Percentiles rank a stretch among this genome's conserved stretches.
Evolutionary conservation across 1,140 invertebrate species (phyloP).

Genomic region (Patella vulgata): DNA sequence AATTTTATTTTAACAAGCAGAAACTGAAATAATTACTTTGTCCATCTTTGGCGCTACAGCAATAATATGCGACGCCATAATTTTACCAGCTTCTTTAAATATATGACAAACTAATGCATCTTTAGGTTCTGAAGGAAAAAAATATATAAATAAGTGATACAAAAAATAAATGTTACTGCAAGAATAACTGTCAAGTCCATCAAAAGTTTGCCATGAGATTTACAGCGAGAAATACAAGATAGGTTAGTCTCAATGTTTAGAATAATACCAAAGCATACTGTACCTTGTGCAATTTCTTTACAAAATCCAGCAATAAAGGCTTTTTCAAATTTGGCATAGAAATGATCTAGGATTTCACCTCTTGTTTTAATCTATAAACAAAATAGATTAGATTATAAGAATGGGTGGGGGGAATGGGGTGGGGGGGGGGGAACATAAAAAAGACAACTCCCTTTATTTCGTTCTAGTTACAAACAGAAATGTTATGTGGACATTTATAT

Average conservation of each 20-base stretch:
- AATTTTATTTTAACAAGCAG: too few species aligned
- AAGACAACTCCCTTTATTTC: too few species aligned
- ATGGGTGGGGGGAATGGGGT: too few species aligned
- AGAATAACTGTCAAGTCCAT: background rate
- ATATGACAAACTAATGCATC: slow-evolving; percentile 79
- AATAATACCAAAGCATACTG: too few species aligned
- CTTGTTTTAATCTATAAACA: slow-evolving; percentile 62
- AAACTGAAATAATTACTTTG: too few species aligned
- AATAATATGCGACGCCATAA: slow-evolving; percentile 79
- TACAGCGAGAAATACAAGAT: too few species aligned
- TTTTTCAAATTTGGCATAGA: slow-evolving; percentile 88
- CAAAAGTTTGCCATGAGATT: too few species aligned
- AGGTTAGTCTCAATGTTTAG: too few species aligned
- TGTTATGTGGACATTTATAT: too few species aligned
- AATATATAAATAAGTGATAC: background rate
- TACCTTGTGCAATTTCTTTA: slow-evolving; percentile 77
- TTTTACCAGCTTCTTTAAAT: slow-evolving; percentile 81
- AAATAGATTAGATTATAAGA: slow-evolving; percentile 17
- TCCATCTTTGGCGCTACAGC: slow-evolving; percentile 79
- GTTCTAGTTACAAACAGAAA: too few species aligned
- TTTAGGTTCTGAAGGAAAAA: slow-evolving; percentile 69
- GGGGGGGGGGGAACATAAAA: too few species aligned
- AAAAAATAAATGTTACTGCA: background rate
- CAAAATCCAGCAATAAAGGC: slow-evolving; percentile 82
- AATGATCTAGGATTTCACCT: slow-evolving; percentile 76